Conservation (phyloP, 2,113 vertebrate species). For the Okapia johnstoni region DNA sequence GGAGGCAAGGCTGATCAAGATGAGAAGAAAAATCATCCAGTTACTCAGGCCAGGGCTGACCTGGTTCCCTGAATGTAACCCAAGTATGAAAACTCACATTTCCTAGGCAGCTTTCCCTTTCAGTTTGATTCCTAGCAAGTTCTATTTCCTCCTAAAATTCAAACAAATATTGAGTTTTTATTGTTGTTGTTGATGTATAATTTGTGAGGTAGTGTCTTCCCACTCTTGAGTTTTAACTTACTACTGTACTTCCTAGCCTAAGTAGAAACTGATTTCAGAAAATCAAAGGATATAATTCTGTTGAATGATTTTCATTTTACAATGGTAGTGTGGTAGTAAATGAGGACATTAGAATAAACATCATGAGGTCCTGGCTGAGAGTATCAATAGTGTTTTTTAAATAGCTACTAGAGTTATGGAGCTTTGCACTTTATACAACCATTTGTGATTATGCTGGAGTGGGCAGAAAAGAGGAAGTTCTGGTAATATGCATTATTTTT, state of each 20-base stretch:
- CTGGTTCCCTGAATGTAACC: not conserved
- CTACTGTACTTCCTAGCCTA: slow-evolving; percentile 24
- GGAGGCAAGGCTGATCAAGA: not conserved
- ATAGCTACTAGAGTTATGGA: slow-evolving; percentile 56
- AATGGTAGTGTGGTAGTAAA: slow-evolving; percentile 19
- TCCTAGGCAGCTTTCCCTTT: not conserved
- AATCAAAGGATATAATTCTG: slow-evolving; percentile 18
- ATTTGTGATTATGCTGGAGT: slow-evolving; percentile 41
- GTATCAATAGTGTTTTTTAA: slow-evolving; percentile 45
- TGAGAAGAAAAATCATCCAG: not conserved
- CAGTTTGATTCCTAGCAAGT: slow-evolving; percentile 22
- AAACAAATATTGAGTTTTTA: slow-evolving; percentile 37
- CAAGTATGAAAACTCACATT: not conserved
- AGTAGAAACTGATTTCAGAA: slow-evolving; percentile 48
- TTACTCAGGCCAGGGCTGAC: not conserved
- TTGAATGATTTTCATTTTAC: slow-evolving; percentile 39
- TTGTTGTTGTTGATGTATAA: slow-evolving; percentile 36
- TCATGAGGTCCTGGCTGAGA: slow-evolving; percentile 10
- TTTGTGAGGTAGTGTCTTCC: not conserved
- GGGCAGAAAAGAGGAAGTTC: not conserved
- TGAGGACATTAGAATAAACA: slow-evolving; percentile 67
- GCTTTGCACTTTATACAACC: slow-evolving; percentile 42
- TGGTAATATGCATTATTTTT: not conserved
- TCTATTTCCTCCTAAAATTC: slow-evolving; percentile 44
- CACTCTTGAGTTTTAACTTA: not conserved